Conservation (phyloP, 2,797 vertebrate species). For the Cossypha polioptera region DNA sequence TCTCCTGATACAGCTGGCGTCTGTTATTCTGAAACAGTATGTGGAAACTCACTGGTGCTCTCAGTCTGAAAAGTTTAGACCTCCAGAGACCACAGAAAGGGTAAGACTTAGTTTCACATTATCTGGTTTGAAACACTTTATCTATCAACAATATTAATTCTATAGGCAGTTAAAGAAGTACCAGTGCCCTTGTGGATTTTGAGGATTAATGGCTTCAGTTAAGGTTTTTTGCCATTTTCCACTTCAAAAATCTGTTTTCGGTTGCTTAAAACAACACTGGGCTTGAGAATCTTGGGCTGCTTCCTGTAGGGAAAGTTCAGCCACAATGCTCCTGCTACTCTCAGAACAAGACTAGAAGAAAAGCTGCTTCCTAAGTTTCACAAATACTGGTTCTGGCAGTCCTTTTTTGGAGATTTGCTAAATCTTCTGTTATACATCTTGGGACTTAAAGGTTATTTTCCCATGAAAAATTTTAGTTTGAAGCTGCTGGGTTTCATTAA, state of each 20-base stretch:
- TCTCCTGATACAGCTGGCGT: constrained; percentile 84
- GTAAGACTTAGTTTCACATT: constrained; percentile 69
- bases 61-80: constrained; percentile 95
- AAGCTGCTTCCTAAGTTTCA: not conserved
- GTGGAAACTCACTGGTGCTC: constrained; percentile 99
- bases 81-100: constrained; percentile 96
- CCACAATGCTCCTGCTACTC: not conserved
- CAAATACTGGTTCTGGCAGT: not conserved
- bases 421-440: not conserved
- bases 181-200: not conserved
- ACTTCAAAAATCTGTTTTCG: not conserved
- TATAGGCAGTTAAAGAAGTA: not conserved
- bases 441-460: not conserved
- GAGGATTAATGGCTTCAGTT: not conserved
- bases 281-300: not conserved
- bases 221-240: not conserved
- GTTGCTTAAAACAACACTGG: not conserved
- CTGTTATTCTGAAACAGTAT: constrained; percentile 97
- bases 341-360: not conserved
- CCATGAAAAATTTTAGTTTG: not conserved
- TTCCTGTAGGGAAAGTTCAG: not conserved
- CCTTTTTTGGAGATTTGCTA: not conserved
- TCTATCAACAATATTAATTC: not conserved
- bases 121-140: not conserved
- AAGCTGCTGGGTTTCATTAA: not conserved